Evolutionary conservation across 2,888 invertebrate species (phyloP).

Genomic region (Lycophotia porphyrea): DNA sequence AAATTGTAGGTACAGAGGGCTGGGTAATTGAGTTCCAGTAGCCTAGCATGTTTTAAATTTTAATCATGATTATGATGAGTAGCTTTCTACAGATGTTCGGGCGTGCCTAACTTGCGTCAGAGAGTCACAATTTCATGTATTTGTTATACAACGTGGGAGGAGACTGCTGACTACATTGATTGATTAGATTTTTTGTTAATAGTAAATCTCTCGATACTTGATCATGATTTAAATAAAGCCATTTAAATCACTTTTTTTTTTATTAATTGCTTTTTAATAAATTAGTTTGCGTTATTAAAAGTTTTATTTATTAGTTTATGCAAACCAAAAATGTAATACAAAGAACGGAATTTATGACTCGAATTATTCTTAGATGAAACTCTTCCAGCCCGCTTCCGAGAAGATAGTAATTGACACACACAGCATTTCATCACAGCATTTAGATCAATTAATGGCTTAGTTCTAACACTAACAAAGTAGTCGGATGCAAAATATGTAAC

Average conservation of each 20-base stretch:
- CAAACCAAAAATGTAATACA: not conserved
- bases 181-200: slow-evolving; percentile 6
- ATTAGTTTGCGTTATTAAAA: not conserved
- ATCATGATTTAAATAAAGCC: slow-evolving; percentile 17
- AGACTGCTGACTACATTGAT: slow-evolving; percentile 5
- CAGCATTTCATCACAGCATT: not conserved
- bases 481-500: not conserved
- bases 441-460: not conserved
- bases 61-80: not conserved
- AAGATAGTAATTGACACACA: not conserved
- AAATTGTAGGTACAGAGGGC: not conserved
- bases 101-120: slow-evolving; percentile 28
- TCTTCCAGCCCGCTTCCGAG: not conserved
- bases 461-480: not conserved
- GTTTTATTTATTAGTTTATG: not conserved
- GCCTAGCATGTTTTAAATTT: not conserved
- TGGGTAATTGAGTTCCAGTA: not conserved
- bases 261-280: slow-evolving; percentile 8
- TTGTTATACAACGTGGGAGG: slow-evolving; percentile 23
- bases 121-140: slow-evolving; percentile 26
- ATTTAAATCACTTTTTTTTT: not conserved
- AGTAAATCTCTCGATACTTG: not conserved
- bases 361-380: not conserved
- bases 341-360: not conserved
- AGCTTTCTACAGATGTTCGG: slow-evolving; percentile 28